These are phyloP conservation scores for Tetranychus piercei DNA, from an alignment of 2,888 invertebrate species.

Conservation along the genomic window DNA sequence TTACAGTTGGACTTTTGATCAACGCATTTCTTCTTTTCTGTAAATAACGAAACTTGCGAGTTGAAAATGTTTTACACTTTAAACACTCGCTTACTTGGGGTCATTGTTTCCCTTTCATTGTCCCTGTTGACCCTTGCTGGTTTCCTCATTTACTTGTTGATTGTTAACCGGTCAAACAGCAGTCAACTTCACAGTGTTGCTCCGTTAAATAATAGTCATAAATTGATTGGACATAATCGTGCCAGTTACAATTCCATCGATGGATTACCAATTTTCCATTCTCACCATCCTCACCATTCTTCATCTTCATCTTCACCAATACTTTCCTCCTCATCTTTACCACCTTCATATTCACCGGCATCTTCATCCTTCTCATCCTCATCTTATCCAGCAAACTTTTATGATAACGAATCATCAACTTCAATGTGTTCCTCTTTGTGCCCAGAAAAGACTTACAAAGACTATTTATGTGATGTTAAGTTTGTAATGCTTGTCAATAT, in stretches of 20 bases:
- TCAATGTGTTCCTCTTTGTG: background rate
- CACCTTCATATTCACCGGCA: background rate
- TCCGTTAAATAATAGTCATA: background rate
- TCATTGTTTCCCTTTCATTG: background rate
- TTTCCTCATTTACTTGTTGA: background rate
- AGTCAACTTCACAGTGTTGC: background rate
- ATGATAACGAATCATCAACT: background rate
- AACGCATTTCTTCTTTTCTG: background rate
- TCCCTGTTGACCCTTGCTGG: background rate
- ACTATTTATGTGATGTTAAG: conserved; percentile 2
- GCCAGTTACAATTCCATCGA: no score
- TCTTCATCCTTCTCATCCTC: background rate
- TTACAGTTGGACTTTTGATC: no score
- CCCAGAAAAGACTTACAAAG: background rate
- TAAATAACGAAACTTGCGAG: background rate
- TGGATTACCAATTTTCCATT: no score
- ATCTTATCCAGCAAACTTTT: background rate
- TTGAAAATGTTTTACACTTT: background rate
- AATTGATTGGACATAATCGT: background rate
- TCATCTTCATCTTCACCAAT: no score
- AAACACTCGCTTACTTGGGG: background rate
- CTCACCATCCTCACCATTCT: no score
- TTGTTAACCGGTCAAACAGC: background rate
- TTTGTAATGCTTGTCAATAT: conserved; percentile 5
- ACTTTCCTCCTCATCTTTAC: no score